phyloP scores from a whole-genome alignment of 1,140 invertebrate species.

The Aphelinus certus region DNA sequence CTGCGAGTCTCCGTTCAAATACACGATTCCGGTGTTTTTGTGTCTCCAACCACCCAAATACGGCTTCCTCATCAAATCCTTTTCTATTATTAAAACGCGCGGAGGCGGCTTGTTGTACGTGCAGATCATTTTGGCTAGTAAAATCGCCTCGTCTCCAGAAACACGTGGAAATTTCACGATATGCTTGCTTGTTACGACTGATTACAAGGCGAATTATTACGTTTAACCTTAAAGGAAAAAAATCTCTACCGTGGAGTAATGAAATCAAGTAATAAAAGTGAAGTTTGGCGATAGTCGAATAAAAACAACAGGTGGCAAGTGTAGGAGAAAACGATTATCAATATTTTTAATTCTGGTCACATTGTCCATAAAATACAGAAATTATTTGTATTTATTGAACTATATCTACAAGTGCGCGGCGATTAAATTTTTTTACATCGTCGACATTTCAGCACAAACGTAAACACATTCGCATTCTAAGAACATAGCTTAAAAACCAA shows the following conservation, averaged over 20 bases:
- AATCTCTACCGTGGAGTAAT: no score
- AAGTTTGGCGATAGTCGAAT: neutral
- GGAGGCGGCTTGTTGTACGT: no score
- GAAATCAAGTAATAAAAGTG: neutral
- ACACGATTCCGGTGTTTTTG: slow-evolving; percentile 67
- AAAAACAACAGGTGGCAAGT: neutral
- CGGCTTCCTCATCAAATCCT: slow-evolving; percentile 65
- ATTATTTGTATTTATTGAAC: slow-evolving; percentile 25
- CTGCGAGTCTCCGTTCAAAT: slow-evolving; percentile 73
- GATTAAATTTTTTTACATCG: slow-evolving; percentile 24
- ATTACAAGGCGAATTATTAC: no score
- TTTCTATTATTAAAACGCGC: slow-evolving; percentile 6
- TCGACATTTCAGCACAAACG: slow-evolving; percentile 20
- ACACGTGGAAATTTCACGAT: no score
- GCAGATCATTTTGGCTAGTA: neutral
- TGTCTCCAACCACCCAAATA: slow-evolving; percentile 73
- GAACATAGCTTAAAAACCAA: slow-evolving; percentile 21
- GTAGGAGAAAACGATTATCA: neutral
- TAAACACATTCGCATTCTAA: slow-evolving; percentile 23
- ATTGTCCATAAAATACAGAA: slow-evolving; percentile 28
- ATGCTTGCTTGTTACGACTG: no score
- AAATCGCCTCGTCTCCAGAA: neutral
- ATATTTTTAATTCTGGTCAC: slow-evolving; percentile 7
- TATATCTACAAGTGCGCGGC: slow-evolving; percentile 29
- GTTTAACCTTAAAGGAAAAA: no score